phyloP scores from a whole-genome alignment of 2,113 vertebrate genomes.

The Mus spicilegus region DNA sequence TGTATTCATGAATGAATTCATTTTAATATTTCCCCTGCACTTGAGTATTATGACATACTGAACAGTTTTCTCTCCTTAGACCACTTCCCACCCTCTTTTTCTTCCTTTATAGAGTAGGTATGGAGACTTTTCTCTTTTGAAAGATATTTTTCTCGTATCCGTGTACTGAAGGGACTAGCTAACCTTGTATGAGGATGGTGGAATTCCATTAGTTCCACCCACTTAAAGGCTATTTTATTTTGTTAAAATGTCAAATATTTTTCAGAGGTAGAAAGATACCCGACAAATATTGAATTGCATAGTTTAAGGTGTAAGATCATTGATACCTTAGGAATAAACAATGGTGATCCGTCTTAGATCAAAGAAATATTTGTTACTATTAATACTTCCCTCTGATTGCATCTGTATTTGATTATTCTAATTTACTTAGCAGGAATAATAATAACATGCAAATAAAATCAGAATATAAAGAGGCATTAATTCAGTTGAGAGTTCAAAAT shows the following conservation, averaged over 20 bases:
- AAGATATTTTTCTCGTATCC: neutral
- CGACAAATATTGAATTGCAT: conserved; percentile 27
- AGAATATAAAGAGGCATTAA: conserved; percentile 70
- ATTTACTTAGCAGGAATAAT: conserved; percentile 67
- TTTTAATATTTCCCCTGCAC: conserved; percentile 19
- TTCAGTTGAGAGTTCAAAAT: conserved; percentile 75
- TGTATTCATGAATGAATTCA: conserved; percentile 47
- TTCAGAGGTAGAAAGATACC: conserved; percentile 36
- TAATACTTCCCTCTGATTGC: conserved; percentile 72
- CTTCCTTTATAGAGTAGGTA: neutral
- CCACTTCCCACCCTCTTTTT: neutral
- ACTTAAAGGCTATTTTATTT: conserved; percentile 47
- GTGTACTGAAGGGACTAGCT: conserved; percentile 30
- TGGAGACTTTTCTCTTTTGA: conserved; percentile 41
- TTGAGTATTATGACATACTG: conserved; percentile 12
- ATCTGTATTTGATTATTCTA: conserved; percentile 79
- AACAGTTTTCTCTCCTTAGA: neutral
- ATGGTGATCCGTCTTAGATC: conserved; percentile 56
- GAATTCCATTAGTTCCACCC: conserved; percentile 23
- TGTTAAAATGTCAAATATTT: conserved; percentile 63
- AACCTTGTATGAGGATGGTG: conserved; percentile 53
- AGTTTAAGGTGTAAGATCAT: conserved; percentile 54
- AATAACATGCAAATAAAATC: conserved; percentile 78
- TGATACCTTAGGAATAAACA: conserved; percentile 64
- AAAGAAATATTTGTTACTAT: conserved; percentile 75